These are phyloP conservation scores for Amblyraja radiata DNA, from an alignment of 2,797 vertebrate species.

Conservation along the genomic window DNA sequence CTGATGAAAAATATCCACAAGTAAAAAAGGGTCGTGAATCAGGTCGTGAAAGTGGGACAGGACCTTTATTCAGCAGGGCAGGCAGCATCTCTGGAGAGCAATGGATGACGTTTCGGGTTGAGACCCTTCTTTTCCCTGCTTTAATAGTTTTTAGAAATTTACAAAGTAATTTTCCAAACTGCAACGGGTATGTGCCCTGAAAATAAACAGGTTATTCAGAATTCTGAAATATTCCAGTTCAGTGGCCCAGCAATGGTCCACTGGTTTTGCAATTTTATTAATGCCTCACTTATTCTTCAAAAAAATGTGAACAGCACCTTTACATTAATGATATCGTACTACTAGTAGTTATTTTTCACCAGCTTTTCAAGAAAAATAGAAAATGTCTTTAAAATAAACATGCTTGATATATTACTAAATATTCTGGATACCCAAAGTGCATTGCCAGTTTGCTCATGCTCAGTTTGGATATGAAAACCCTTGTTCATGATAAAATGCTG, in stretches of 20 bases:
- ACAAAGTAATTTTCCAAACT: neutral
- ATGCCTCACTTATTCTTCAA: neutral
- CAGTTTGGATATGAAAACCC: conserved; percentile 47
- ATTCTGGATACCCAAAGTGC: conserved; percentile 43
- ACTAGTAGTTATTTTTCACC: neutral
- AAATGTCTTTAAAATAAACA: neutral
- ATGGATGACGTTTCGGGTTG: no score
- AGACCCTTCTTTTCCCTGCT: neutral
- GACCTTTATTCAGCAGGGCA: no score
- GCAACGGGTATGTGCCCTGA: neutral
- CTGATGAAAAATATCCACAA: no score
- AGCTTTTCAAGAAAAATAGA: neutral
- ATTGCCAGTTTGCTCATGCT: conserved; percentile 62
- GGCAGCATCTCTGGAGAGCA: no score
- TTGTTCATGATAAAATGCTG: conserved; percentile 51
- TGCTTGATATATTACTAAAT: neutral
- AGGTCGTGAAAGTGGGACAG: no score
- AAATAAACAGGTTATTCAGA: neutral
- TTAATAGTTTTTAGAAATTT: neutral
- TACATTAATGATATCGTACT: neutral
- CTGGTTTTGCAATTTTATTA: neutral
- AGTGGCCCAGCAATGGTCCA: neutral
- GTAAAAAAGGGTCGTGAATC: no score
- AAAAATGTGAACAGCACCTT: neutral
- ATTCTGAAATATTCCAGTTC: neutral